Evolutionary conservation across 2,888 invertebrate genomes (phyloP), one percentile per base, ranked within the genome.

Genomic region (Cylloceria caligata): DNA sequence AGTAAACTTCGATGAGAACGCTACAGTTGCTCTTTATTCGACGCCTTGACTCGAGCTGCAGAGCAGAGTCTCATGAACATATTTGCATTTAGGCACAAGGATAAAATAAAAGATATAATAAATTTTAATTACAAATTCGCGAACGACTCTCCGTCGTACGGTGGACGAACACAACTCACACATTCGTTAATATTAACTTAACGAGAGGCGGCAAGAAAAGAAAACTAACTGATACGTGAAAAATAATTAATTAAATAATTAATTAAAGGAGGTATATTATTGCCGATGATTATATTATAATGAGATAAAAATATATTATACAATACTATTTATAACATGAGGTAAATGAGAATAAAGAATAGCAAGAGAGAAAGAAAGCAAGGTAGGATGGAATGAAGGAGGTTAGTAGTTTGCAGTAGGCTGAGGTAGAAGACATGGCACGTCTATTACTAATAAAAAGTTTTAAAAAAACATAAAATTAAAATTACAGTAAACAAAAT

Each of bases 401-500:
- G 88, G 89, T 87, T 88, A 83, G 88, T 91, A 91, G 91, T 88
- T 87, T 89, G 89, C 90, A 89, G 90, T 91, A 91, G 90, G 89
- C 90, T 90, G 89, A 90, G 90, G 86, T 91, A 91, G 90, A 90
- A 82, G 87, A 90, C 88, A 90, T 87, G 90, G 87, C 89, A 89
- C 89, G 90, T 91, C 88, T 91, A 90, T 90, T 89, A 88, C 87
- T 89, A 89, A 89, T 88, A 84, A 89, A 87, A 88, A 83, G 81
- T 30, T 27, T 62, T 39, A 65, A 75, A 72, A 77, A 64, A 64
- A 2, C 39, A 62, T 39, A 75, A 80, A 65, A 78, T 74, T 45
- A 67, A 77, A 49, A 57, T 60, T 68, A 72, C 52, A 42, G 74
- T 65, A 76, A 78, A 80, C 72, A 72, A 76, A 88, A 90, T 90